phyloP scores from a whole-genome alignment of 2,888 invertebrate species.

The Rhogogaster chlorosoma region DNA sequence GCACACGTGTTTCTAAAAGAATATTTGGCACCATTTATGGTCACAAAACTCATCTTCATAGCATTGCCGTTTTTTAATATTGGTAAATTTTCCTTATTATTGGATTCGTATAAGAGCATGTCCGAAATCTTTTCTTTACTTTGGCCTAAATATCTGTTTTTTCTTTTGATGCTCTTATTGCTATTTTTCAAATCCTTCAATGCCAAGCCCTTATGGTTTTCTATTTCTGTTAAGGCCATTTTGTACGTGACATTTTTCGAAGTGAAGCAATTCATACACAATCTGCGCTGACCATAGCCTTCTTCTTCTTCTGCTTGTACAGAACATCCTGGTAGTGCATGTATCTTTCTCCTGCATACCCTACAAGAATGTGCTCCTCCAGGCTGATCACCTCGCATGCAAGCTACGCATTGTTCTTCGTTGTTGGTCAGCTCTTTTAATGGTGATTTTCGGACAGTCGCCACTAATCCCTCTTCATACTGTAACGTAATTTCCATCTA shows the following conservation, averaged over 20 bases:
- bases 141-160: slow-evolving; percentile 22
- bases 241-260: not conserved
- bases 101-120: not conserved
- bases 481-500: not conserved
- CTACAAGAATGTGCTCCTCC: slow-evolving; percentile 21
- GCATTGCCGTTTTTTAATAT: slow-evolving; percentile 13
- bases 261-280: slow-evolving; percentile 13
- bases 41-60: slow-evolving; percentile 13
- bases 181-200: not conserved
- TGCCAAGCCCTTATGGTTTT: slow-evolving; percentile 15
- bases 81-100: slow-evolving; percentile 23
- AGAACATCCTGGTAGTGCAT: slow-evolving; percentile 31
- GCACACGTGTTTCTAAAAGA: not conserved
- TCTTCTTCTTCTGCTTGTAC: not conserved
- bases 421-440: not conserved
- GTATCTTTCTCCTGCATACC: slow-evolving; percentile 31
- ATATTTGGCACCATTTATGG: slow-evolving; percentile 29
- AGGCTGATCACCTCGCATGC: not conserved
- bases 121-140: slow-evolving; percentile 21
- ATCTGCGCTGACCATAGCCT: slow-evolving; percentile 37
- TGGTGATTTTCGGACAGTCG: not conserved
- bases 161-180: not conserved
- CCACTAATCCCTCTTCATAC: not conserved
- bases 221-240: slow-evolving; percentile 27
- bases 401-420: not conserved